These are phyloP conservation scores for Myripristis murdjan DNA, from an alignment of 2,797 vertebrate species.

Conservation along the genomic window DNA sequence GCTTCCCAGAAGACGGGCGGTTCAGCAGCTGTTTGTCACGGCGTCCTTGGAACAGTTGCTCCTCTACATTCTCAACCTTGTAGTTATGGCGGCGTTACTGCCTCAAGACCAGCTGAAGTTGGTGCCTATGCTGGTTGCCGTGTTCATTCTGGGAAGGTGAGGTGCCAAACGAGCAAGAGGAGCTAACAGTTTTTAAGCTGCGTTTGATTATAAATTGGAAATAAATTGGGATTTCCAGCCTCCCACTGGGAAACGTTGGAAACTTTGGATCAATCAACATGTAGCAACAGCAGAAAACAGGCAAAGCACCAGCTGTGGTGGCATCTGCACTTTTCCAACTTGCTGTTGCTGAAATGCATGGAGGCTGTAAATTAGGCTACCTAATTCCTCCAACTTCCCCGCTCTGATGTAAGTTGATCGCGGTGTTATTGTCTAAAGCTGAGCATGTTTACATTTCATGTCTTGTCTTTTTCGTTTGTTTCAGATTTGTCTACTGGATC, in stretches of 20 bases:
- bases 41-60: constrained; percentile 78
- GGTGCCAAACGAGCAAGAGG: constrained; percentile 13
- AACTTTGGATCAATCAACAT: no score
- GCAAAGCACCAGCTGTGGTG: no score
- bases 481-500: constrained; percentile 84
- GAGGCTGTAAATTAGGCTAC: no score
- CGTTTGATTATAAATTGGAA: no score
- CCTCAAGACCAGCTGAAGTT: constrained; percentile 82
- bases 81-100: constrained; percentile 79
- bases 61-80: constrained; percentile 84
- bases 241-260: no score
- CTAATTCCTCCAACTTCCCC: no score
- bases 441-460: constrained; percentile 38
- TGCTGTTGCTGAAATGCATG: no score
- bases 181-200: constrained; percentile 14
- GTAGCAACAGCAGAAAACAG: no score
- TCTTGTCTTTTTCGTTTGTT: constrained; percentile 21
- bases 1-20: constrained; percentile 47
- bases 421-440: no score
- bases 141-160: constrained; percentile 86
- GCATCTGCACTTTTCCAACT: no score
- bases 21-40: constrained; percentile 81
- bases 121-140: constrained; percentile 78
- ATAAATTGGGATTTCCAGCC: no score
- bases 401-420: no score